Percentiles rank a stretch among this genome's conserved stretches.
Evolutionary conservation across 2,797 vertebrate species (phyloP).

Genomic region (Babyrousa celebensis): DNA sequence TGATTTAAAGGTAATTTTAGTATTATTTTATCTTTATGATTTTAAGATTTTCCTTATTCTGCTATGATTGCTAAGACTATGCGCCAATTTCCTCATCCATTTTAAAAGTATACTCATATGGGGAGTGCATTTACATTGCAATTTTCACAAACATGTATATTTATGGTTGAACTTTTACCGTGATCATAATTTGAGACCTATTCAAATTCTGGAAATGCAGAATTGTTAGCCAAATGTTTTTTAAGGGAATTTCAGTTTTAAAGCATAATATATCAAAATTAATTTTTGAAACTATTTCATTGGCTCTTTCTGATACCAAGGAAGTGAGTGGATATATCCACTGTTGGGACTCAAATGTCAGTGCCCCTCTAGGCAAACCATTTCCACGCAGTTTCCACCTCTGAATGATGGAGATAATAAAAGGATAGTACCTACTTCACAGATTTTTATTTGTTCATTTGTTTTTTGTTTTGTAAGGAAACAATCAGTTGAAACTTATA

Average conservation of each 20-base stretch:
- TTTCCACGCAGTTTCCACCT: not conserved
- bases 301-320: not conserved
- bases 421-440: not conserved
- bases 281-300: slow-evolving; percentile 9
- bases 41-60: slow-evolving; percentile 41
- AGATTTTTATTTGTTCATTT: not conserved
- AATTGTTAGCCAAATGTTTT: slow-evolving; percentile 33
- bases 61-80: not conserved
- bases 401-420: not conserved
- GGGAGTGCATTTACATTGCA: slow-evolving; percentile 1
- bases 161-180: slow-evolving; percentile 25
- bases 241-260: slow-evolving; percentile 20
- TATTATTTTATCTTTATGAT: not conserved
- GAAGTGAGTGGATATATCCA: not conserved
- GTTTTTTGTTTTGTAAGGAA: slow-evolving; percentile 9
- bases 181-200: slow-evolving; percentile 53
- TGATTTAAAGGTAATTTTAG: slow-evolving; percentile 12
- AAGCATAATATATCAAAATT: slow-evolving; percentile 47
- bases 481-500: not conserved
- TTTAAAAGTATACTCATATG: slow-evolving; percentile 71
- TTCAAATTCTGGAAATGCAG: slow-evolving; percentile 37
- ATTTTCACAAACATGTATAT: slow-evolving; percentile 62
- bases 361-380: not conserved
- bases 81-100: slow-evolving; percentile 31
- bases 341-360: not conserved